These are phyloP conservation scores for Lepus townsendii DNA, from an alignment of 2,797 vertebrate species.

Conservation along the genomic window DNA sequence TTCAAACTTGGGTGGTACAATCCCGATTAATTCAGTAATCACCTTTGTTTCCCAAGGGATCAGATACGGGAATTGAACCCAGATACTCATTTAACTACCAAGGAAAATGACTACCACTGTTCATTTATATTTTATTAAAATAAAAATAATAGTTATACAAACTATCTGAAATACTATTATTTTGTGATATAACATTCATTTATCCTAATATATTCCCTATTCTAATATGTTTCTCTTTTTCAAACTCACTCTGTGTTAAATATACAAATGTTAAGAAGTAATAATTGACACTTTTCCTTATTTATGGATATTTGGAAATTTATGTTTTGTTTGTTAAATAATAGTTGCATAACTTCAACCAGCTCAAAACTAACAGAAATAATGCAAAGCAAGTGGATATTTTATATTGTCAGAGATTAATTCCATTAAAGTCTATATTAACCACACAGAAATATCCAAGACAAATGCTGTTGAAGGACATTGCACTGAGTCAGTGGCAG, in stretches of 20 bases:
- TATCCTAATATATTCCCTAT: not conserved
- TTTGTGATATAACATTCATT: not conserved
- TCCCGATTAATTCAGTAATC: no score
- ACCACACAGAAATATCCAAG: not conserved
- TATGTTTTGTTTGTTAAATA: not conserved
- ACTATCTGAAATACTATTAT: not conserved
- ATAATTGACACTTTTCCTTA: not conserved
- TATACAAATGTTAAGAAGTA: not conserved
- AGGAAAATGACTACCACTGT: no score
- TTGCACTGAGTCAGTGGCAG: not conserved
- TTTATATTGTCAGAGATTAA: not conserved
- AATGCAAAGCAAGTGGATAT: not conserved
- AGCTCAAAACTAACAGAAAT: not conserved
- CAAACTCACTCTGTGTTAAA: not conserved
- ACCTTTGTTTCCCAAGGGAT: no score
- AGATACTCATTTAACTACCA: no score
- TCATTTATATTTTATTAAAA: not conserved
- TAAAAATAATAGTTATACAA: not conserved
- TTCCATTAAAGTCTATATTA: not conserved
- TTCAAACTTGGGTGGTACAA: no score
- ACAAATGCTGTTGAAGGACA: not conserved
- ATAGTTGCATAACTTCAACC: not conserved
- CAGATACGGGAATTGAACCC: no score
- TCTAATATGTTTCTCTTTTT: not conserved
- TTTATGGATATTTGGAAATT: not conserved